Base-by-base conservation (phyloP, 2,113 vertebrate genomes). In the Heterotis niloticus region DNA sequence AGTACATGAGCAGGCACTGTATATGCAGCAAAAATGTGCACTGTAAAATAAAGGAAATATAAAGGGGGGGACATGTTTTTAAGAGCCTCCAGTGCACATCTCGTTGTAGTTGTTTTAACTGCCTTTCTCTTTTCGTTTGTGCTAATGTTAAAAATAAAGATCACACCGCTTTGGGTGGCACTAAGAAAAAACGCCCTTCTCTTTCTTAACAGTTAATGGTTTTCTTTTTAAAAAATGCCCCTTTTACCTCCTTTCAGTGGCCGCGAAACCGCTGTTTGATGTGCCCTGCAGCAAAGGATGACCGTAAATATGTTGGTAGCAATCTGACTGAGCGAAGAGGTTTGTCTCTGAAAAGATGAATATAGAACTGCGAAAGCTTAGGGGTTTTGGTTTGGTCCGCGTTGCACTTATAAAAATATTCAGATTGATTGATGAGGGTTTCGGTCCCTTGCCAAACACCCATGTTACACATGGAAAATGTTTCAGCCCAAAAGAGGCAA, bases 311-410 rank as follows among this genome's bases (percentile, higher is more conserved):
- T 78, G 77, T 75, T 80, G 34, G 34, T n/a, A 12, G 76, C 77
- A 80, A 79, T 84, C 86, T 88, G 79, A 84, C 80, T 82, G 85
- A 85, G 83, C 82, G 84, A 76, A 1, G 51, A 44, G 70, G 64
- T 52, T n/a, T 17, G 17, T 14, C 65, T 67, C 54, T 75, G 75
- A 62, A 60, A 74, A 29, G 11, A 34, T 78, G 80, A 81, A 83
- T 83, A 73, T 77, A 69, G 84, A 79, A 79, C 77, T 74, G 77
- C 62, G 44, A 82, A 64, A 71, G 67, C 85, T 84, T 54, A 79
- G 54, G 51, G 65, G 56, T 81, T 79, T 74, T 64, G 52, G 59
- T 44, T 44, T n/a, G 80, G 75, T 64, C 83, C 78, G 28, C 57
- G 57, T 86, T 76, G 77, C 64, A 12, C 65, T 72, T 80, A 87